Percentiles rank a stretch among this genome's conserved stretches.
These are phyloP conservation scores for Urophycis tenuis DNA, from an alignment of 2,797 vertebrate species.

Conservation along the genomic window DNA sequence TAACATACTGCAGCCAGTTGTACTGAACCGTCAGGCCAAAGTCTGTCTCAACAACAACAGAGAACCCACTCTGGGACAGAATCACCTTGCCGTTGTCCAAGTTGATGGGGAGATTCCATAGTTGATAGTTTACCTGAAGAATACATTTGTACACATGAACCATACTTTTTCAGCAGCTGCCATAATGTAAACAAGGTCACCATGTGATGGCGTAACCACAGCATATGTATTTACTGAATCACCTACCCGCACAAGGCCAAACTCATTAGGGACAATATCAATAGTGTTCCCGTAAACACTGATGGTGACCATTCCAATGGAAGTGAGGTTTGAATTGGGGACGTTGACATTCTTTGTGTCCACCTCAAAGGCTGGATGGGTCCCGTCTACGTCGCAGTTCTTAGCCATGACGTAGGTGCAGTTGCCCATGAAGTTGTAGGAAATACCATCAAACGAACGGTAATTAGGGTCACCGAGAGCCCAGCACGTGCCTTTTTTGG, in stretches of 20 bases:
- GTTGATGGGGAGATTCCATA: neutral
- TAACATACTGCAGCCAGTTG: neutral
- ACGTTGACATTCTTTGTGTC: slow-evolving; percentile 44
- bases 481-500: slow-evolving; percentile 58
- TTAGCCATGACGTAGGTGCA: slow-evolving; percentile 71
- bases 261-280: slow-evolving; percentile 50
- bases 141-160: neutral
- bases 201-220: neutral
- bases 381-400: slow-evolving; percentile 44
- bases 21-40: neutral
- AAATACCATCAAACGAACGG: slow-evolving; percentile 67
- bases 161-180: too few relatives aligned
- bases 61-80: neutral
- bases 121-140: slow-evolving; percentile 35
- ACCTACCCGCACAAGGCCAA: slow-evolving; percentile 63
- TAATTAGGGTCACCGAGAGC: slow-evolving; percentile 70
- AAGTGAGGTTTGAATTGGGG: slow-evolving; percentile 41
- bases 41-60: neutral
- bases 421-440: slow-evolving; percentile 75
- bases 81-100: slow-evolving; percentile 1
- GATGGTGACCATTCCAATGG: slow-evolving; percentile 51
- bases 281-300: slow-evolving; percentile 56
- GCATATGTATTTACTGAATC: neutral
- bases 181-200: neutral
- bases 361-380: slow-evolving; percentile 47